phyloP scores from a whole-genome alignment of 1,140 invertebrate genomes.

The Nasonia giraulti region DNA sequence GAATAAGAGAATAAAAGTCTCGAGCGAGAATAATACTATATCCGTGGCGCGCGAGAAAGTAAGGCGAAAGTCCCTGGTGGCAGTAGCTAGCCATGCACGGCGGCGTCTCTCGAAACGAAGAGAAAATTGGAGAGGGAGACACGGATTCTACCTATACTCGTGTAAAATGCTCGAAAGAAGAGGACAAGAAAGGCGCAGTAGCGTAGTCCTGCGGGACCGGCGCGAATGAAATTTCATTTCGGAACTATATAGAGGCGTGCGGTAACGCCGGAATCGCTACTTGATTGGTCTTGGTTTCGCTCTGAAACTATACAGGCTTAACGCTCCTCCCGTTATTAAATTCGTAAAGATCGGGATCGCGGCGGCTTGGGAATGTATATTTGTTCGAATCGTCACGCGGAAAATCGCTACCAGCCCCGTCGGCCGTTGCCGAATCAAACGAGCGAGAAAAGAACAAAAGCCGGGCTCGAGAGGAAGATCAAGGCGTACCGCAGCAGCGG shows the following conservation, averaged over 20 bases:
- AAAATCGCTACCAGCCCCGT: background rate
- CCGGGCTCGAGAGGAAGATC: background rate
- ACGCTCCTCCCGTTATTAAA: background rate
- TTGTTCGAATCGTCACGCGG: background rate
- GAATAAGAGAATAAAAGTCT: background rate
- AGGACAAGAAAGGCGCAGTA: background rate
- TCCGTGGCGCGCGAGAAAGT: slow-evolving; percentile 55
- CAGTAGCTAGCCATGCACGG: too few species aligned
- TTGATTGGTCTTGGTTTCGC: slow-evolving; percentile 58
- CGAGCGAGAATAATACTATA: slow-evolving; percentile 61
- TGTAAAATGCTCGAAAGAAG: slow-evolving; percentile 14
- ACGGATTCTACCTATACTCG: slow-evolving; percentile 46
- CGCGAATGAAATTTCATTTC: slow-evolving; percentile 67
- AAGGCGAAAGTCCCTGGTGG: background rate
- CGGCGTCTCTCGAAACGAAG: slow-evolving; percentile 58
- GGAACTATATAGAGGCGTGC: background rate
- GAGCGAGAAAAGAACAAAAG: slow-evolving; percentile 13
- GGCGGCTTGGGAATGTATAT: too few species aligned
- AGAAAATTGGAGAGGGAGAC: slow-evolving; percentile 65
- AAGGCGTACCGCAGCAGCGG: background rate
- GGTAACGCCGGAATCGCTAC: slow-evolving; percentile 61
- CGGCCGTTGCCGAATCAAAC: background rate
- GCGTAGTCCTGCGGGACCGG: slow-evolving; percentile 9
- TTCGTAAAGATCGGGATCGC: background rate
- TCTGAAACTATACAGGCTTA: slow-evolving; percentile 44